Evolutionary conservation across 1,140 invertebrate genomes (phyloP).

Genomic region (Drosophila suzukii): DNA sequence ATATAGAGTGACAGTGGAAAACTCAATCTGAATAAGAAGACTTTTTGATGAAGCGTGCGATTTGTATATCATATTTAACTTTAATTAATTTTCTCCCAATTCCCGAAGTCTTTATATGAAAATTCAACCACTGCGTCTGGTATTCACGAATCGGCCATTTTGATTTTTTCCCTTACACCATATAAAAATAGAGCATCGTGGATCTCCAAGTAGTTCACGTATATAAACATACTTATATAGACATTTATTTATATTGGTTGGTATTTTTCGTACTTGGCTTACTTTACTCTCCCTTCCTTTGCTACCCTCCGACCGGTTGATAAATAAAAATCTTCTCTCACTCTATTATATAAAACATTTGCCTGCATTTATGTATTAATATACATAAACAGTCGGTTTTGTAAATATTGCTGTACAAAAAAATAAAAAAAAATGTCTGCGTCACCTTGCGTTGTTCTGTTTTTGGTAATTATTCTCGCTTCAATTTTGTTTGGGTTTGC

Average conservation of each 20-base stretch:
- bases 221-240: conserved; percentile 67
- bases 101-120: conserved; percentile 49
- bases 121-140: conserved; percentile 51
- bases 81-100: neutral
- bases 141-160: conserved; percentile 31
- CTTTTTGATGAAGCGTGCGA: conserved; percentile 7
- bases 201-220: conserved; percentile 80
- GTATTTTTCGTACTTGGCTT: conserved; percentile 54
- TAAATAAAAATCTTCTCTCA: conserved; percentile 44
- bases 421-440: conserved; percentile 75
- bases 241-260: conserved; percentile 64
- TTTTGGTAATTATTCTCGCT: conserved; percentile 30
- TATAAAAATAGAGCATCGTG: conserved; percentile 77
- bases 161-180: conserved; percentile 49
- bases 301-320: conserved; percentile 27
- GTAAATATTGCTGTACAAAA: conserved; percentile 65
- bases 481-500: conserved; percentile 22
- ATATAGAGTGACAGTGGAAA: conserved; percentile 9
- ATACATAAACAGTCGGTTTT: conserved; percentile 56
- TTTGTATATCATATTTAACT: neutral
- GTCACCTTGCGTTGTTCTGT: conserved; percentile 50
- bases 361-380: conserved; percentile 47
- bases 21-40: conserved; percentile 13
- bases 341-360: conserved; percentile 54
- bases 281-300: conserved; percentile 14